A percentile compares a stretch with the other conserved stretches of the same genome.
phyloP scores from a whole-genome alignment of 1,140 invertebrate genomes.

The Conopomorpha cramerella region DNA sequence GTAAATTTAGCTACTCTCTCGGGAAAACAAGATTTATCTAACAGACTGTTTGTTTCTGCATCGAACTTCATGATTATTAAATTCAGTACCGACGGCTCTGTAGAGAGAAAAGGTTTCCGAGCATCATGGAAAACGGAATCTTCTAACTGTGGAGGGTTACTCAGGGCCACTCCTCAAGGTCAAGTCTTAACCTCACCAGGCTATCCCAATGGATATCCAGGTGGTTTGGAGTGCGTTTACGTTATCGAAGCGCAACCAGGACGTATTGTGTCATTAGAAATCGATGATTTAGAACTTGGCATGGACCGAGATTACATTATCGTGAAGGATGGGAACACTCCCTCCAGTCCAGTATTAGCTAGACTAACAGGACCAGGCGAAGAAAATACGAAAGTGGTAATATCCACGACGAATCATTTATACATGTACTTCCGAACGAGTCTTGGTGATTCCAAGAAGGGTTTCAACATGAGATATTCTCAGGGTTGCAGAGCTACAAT shows the following conservation, averaged over 20 bases:
- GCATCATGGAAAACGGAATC: slow-evolving; percentile 94
- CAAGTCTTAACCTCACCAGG: slow-evolving; percentile 86
- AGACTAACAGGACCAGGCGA: slow-evolving; percentile 77
- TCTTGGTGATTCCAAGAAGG: slow-evolving; percentile 82
- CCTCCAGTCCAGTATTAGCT: slow-evolving; percentile 82
- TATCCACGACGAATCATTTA: slow-evolving; percentile 86
- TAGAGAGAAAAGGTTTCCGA: slow-evolving; percentile 92
- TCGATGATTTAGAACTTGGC: slow-evolving; percentile 89
- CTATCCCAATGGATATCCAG: slow-evolving; percentile 90
- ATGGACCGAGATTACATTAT: slow-evolving; percentile 85
- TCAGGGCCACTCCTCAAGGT: slow-evolving; percentile 81
- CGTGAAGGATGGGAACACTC: slow-evolving; percentile 85
- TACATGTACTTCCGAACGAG: slow-evolving; percentile 94
- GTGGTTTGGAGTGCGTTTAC: slow-evolving; percentile 92
- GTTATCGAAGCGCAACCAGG: slow-evolving; percentile 87
- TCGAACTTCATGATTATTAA: slow-evolving; percentile 98
- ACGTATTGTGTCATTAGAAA: slow-evolving; percentile 85
- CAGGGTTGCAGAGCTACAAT: slow-evolving; percentile 87
- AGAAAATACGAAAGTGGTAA: slow-evolving; percentile 83
- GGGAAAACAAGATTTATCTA: slow-evolving; percentile 82
- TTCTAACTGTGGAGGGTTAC: slow-evolving; percentile 82
- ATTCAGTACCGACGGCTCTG: slow-evolving; percentile 91
- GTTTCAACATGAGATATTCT: slow-evolving; percentile 89
- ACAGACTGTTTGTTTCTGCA: slow-evolving; percentile 86
- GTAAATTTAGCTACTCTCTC: slow-evolving; percentile 90